A percentile compares a stretch with the other conserved stretches of the same genome.
Conservation (phyloP, 1,140 invertebrate genomes). For the Coelopa frigida region DNA sequence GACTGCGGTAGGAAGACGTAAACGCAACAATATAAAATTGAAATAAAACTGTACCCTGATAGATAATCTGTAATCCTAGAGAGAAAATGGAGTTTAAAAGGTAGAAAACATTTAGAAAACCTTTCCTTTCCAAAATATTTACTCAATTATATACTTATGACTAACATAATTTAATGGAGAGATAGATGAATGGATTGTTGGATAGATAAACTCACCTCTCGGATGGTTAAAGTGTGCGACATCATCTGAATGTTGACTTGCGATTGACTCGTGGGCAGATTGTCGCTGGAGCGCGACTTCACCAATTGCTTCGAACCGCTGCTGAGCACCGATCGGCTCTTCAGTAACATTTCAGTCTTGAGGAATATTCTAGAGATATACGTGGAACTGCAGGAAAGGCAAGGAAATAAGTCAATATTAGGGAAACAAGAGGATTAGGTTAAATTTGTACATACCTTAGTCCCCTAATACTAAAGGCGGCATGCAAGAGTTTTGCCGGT, state of each 20-base stretch:
- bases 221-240: conserved; percentile 82
- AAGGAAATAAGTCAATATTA: neutral
- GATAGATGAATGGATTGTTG: too few relatives aligned
- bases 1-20: neutral
- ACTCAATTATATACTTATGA: neutral
- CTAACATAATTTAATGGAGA: neutral
- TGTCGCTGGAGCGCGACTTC: conserved; percentile 75
- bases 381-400: conserved; percentile 58
- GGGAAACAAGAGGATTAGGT: neutral
- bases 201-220: conserved; percentile 61
- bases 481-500: conserved; percentile 77
- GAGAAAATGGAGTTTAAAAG: neutral
- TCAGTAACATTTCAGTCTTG: conserved; percentile 86
- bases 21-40: neutral
- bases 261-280: conserved; percentile 81
- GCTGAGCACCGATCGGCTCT: conserved; percentile 65
- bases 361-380: conserved; percentile 87
- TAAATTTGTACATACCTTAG: conserved; percentile 48
- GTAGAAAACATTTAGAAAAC: neutral
- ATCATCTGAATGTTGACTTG: conserved; percentile 91
- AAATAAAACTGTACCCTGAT: neutral
- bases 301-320: conserved; percentile 60
- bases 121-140: neutral
- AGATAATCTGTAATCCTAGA: neutral
- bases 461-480: conserved; percentile 86